These are phyloP conservation scores for Anniella stebbinsi DNA, from an alignment of 2,797 vertebrate genomes.

Conservation along the genomic window DNA sequence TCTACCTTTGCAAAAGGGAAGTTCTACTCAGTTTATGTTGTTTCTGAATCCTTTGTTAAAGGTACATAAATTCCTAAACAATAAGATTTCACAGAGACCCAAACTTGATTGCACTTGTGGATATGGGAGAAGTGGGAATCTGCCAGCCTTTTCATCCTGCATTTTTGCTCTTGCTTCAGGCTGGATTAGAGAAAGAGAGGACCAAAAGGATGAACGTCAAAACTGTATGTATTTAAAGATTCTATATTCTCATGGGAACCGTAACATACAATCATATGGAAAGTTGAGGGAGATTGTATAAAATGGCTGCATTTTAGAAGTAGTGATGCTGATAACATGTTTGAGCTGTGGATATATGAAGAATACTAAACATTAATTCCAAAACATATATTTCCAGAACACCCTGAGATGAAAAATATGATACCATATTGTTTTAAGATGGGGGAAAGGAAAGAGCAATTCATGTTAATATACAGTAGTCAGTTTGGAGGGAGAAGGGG, in stretches of 20 bases:
- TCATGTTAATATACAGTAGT: neutral
- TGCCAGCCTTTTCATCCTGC: slow-evolving; percentile 29
- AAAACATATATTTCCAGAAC: neutral
- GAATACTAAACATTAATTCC: neutral
- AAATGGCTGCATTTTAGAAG: neutral
- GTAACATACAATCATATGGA: neutral
- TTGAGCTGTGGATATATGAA: neutral
- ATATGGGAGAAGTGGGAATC: neutral
- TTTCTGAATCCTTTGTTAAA: neutral
- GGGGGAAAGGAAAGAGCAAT: neutral
- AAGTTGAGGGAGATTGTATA: neutral
- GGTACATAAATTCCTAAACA: neutral
- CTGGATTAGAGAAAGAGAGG: slow-evolving; percentile 55
- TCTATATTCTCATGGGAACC: neutral
- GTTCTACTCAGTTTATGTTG: neutral
- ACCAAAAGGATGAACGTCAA: slow-evolving; percentile 58
- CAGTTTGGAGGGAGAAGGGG: neutral
- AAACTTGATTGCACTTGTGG: slow-evolving; percentile 30
- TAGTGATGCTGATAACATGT: accelerated
- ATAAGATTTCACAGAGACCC: neutral
- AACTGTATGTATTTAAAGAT: slow-evolving; percentile 55
- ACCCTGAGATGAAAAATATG: neutral
- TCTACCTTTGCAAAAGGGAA: slow-evolving; percentile 5
- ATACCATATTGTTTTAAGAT: neutral
- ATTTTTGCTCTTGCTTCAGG: slow-evolving; percentile 56